These are phyloP conservation scores for Metridium senile DNA, from an alignment of 92 coral and sea anemone species.

Conservation along the genomic window DNA sequence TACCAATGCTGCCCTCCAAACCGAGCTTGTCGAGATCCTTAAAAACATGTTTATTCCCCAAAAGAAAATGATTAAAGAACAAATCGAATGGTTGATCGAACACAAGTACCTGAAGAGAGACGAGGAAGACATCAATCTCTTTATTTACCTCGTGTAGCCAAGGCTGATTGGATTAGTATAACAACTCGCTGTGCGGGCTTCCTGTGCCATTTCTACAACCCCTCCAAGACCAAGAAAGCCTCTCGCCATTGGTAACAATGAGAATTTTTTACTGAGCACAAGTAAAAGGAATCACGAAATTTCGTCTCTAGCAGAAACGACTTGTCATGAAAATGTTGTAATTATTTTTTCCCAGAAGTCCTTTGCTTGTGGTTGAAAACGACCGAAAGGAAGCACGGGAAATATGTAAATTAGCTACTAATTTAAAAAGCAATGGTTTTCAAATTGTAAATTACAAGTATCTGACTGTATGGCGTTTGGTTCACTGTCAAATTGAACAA, in stretches of 20 bases:
- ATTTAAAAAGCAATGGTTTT: not conserved
- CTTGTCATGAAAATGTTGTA: not conserved
- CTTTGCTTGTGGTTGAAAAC: not conserved
- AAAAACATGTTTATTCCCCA: constrained; percentile 99
- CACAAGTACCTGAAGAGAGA: constrained; percentile 93
- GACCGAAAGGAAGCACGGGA: constrained; percentile 3
- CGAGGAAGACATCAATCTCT: constrained; percentile 89
- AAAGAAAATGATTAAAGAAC: constrained; percentile 98
- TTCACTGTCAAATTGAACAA: no score
- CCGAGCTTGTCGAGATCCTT: constrained; percentile 94
- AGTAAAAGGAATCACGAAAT: no score
- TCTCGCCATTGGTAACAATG: not conserved
- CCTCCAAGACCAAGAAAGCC: not conserved
- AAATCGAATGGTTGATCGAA: constrained; percentile 96
- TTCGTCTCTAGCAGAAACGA: no score
- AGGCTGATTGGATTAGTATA: not conserved
- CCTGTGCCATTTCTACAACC: not conserved
- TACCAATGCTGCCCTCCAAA: constrained; percentile 95
- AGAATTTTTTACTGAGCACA: not conserved
- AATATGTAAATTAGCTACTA: not conserved
- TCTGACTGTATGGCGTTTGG: no score
- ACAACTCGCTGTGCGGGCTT: not conserved
- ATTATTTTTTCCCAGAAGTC: not conserved
- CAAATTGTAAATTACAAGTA: not conserved
- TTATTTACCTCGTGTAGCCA: constrained; percentile 75